Evolutionary conservation across 2,888 invertebrate genomes (phyloP).

Genomic region (Siphonodentalium dalli): DNA sequence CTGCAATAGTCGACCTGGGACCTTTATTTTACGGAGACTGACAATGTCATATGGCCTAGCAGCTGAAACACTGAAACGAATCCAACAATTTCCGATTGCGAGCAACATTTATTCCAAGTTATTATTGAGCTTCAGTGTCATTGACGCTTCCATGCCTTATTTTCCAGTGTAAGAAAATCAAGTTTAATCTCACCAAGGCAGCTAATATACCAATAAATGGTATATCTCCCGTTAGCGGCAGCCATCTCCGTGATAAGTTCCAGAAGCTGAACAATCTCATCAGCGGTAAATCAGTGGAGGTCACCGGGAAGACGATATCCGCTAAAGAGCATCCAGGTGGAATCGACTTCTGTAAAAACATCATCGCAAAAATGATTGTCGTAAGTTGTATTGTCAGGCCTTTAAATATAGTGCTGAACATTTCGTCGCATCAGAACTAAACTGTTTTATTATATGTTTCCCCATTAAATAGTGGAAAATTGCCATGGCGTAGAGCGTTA

Average conservation of each 20-base stretch:
- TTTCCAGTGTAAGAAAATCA: constrained; percentile 74
- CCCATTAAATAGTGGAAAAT: no score
- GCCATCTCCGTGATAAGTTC: constrained; percentile 80
- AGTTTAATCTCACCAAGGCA: constrained; percentile 80
- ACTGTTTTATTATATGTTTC: neutral
- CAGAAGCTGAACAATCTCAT: constrained; percentile 77
- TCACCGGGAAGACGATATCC: constrained; percentile 70
- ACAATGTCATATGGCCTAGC: no score
- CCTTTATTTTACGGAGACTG: no score
- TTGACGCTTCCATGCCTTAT: no score
- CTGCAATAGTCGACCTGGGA: no score
- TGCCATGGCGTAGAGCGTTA: no score
- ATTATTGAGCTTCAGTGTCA: no score
- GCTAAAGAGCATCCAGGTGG: constrained; percentile 80
- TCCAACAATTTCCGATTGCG: no score
- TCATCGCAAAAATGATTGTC: constrained; percentile 79
- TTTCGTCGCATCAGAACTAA: neutral
- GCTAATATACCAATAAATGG: constrained; percentile 88
- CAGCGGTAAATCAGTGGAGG: constrained; percentile 74
- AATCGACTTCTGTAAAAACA: constrained; percentile 72
- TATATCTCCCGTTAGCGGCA: constrained; percentile 78
- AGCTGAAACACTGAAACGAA: no score
- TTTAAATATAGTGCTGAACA: neutral
- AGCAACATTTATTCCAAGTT: no score
- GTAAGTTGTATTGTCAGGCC: constrained; percentile 64